These are phyloP conservation scores for Meteorus cinctellus DNA, from an alignment of 2,888 invertebrate species.

Conservation along the genomic window DNA sequence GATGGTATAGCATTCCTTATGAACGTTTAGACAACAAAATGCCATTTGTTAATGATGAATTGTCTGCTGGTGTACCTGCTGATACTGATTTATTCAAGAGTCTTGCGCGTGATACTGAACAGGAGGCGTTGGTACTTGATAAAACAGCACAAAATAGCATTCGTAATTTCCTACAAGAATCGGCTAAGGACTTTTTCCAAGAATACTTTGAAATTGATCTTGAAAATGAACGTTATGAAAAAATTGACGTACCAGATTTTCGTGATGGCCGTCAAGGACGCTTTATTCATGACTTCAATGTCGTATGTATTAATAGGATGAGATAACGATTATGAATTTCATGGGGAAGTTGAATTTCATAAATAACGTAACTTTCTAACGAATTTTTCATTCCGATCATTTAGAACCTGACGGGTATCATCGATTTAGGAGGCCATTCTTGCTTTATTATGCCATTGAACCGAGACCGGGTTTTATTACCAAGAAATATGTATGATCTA, in stretches of 20 bases:
- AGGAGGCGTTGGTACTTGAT: conserved; percentile 51
- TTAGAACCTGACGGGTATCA: conserved; percentile 84
- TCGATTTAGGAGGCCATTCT: conserved; percentile 82
- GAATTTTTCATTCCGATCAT: conserved; percentile 48
- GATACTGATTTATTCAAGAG: conserved; percentile 61
- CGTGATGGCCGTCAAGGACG: conserved; percentile 86
- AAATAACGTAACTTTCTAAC: conserved; percentile 11
- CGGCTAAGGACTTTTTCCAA: conserved; percentile 76
- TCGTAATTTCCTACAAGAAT: conserved; percentile 48
- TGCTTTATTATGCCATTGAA: conserved; percentile 96
- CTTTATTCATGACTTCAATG: conserved; percentile 94
- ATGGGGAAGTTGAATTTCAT: background rate
- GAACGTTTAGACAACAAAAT: conserved; percentile 63
- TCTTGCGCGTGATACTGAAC: conserved; percentile 54
- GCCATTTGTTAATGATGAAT: conserved; percentile 57
- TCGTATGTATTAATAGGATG: conserved; percentile 72
- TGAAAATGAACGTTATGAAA: conserved; percentile 83
- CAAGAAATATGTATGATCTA: conserved; percentile 86
- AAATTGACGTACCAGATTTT: conserved; percentile 90
- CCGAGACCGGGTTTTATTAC: conserved; percentile 84
- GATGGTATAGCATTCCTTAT: conserved; percentile 82
- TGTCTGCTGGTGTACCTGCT: conserved; percentile 56
- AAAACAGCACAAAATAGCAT: conserved; percentile 48
- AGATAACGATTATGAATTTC: background rate
- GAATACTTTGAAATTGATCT: conserved; percentile 88